A percentile compares a stretch with the other conserved stretches of the same genome.
These are phyloP conservation scores for Irena cyanogastra DNA, from an alignment of 2,113 vertebrate species.

Conservation along the genomic window DNA sequence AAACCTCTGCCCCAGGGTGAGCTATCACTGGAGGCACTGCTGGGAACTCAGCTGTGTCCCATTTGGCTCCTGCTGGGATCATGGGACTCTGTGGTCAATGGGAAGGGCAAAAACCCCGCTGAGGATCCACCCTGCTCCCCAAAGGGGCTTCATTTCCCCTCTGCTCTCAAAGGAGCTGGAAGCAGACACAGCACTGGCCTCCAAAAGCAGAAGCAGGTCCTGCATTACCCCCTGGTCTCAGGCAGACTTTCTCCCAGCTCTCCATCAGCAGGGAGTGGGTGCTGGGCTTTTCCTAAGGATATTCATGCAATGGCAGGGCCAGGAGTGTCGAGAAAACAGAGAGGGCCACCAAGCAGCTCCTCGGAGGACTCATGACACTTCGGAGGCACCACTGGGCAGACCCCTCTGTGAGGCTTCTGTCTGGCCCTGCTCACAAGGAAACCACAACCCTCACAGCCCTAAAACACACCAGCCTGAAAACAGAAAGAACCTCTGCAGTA, in stretches of 20 bases:
- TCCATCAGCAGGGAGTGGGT: background rate
- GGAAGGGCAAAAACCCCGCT: background rate
- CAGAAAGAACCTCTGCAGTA: rapidly evolving
- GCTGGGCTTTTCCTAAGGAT: background rate
- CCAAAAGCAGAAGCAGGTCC: background rate
- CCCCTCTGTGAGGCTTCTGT: background rate
- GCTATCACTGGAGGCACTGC: background rate
- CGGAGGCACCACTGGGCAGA: background rate
- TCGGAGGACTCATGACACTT: rapidly evolving
- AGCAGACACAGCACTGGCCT: background rate
- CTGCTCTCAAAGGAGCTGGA: background rate
- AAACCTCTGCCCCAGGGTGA: background rate
- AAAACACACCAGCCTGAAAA: background rate
- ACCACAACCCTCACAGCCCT: background rate
- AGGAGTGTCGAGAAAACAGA: background rate
- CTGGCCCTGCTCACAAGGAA: background rate
- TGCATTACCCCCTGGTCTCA: background rate
- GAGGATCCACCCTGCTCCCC: background rate
- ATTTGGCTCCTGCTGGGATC: background rate
- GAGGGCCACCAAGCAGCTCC: background rate
- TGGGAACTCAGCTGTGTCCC: background rate
- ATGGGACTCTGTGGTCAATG: background rate
- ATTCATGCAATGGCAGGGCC: background rate
- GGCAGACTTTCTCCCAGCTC: background rate
- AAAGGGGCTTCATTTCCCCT: background rate